Percentiles rank a stretch among this genome's conserved stretches.
Evolutionary conservation across 2,888 invertebrate genomes (phyloP).

Genomic region (Hartigia nigra): DNA sequence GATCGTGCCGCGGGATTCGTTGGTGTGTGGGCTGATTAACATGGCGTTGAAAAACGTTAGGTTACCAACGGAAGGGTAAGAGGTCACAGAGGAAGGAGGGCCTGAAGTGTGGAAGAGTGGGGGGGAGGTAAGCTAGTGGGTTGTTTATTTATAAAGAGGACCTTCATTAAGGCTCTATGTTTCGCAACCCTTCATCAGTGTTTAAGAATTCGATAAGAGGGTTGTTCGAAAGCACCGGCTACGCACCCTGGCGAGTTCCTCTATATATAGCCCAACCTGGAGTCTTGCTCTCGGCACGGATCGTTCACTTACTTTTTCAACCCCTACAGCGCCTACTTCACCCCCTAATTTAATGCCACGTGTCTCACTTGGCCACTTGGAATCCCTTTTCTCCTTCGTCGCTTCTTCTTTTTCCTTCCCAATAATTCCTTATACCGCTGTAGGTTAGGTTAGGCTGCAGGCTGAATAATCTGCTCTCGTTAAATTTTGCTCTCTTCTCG

Average conservation of each 20-base stretch:
- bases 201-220: conserved; percentile 23
- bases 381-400: not conserved
- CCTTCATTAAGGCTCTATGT: conserved; percentile 17
- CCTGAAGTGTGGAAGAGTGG: too few relatives aligned
- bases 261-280: not conserved
- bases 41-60: not conserved
- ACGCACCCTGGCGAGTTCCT: not conserved
- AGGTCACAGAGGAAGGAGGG: not conserved
- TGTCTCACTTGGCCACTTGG: not conserved
- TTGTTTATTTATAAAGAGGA: conserved; percentile 2
- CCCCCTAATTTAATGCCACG: not conserved
- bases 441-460: not conserved
- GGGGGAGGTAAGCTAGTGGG: not conserved
- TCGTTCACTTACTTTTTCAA: too few relatives aligned
- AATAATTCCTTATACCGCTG: not conserved
- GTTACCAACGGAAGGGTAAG: not conserved
- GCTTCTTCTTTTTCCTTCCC: not conserved
- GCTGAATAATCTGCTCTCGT: not conserved
- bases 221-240: not conserved
- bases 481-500: too few relatives aligned
- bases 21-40: too few relatives aligned
- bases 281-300: not conserved
- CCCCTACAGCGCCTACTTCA: not conserved
- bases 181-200: conserved; percentile 31
- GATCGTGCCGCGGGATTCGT: not conserved